Evolutionary conservation across 35 echinoderm and acorn worm species (phyloP), one percentile per base, ranked within the genome.

Genomic region (Patiria miniata): DNA sequence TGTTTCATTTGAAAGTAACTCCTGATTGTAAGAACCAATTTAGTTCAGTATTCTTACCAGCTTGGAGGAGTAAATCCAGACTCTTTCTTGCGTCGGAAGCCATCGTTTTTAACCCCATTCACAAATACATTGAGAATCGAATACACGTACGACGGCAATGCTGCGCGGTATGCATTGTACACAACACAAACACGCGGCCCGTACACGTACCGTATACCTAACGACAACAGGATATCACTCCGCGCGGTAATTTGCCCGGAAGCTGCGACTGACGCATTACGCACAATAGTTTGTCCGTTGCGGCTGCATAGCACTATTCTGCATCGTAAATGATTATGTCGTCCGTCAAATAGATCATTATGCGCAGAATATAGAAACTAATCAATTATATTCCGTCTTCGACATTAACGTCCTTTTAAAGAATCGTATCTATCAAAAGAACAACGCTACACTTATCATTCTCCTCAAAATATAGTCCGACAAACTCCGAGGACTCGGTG

Each of bases 31-130:
- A 26, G 6, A 78, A 78, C 36, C 12, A 47, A 47, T 47, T 12
- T 47, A 47, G 12, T 34, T 16, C 7, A 21, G 9, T 18, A 19
- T 82, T 53, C 58, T 92, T 96, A 96, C 94, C 94, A 83, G 94
- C 94, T 89, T 81, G 81, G 23, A 96, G 82, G 18, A 96, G 85
- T 39, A 96, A 87, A 89, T 96, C 94, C 39, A 96, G 82, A 80
- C 80, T 89, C 79, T 91, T 91, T 50, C 79, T 79, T 39, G 36
- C 61, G 52, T 92, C 94, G 77, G 79, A 82, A 37, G 83, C 77
- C 85, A 87, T 92, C 78, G 81, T 86, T 39, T 37, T 32, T 32
- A 28, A 73, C 42, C 42, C 42, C 42, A 60, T 73, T 73, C 65
- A 73, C 65, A 37, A 47, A 47, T 47, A 60, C 28, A 54, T 80